Conservation (phyloP, 2,888 invertebrate species). For the Lasioglossum vierecki region DNA sequence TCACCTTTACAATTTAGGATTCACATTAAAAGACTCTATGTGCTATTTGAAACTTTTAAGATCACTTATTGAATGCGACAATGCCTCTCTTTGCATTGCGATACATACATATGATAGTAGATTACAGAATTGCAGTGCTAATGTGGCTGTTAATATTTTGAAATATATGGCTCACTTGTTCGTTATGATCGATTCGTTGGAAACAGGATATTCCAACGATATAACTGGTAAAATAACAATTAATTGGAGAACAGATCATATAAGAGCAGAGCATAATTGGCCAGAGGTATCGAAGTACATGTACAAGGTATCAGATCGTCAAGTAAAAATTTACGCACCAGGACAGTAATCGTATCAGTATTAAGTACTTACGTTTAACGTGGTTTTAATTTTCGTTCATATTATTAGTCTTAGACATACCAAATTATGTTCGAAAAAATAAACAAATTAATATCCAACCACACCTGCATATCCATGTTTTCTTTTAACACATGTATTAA, state of each 20-base stretch:
- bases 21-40: conserved; percentile 84
- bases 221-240: conserved; percentile 89
- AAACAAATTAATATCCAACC: not conserved
- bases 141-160: conserved; percentile 86
- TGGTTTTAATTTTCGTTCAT: not conserved
- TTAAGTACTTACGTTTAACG: conserved; percentile 37
- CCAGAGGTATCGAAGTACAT: conserved; percentile 84
- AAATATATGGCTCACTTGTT: conserved; percentile 88
- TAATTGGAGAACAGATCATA: conserved; percentile 79
- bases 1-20: conserved; percentile 88
- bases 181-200: conserved; percentile 88
- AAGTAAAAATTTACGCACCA: conserved; percentile 90
- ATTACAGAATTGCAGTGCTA: conserved; percentile 83
- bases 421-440: not conserved
- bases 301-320: conserved; percentile 90
- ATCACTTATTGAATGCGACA: conserved; percentile 73
- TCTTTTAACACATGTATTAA: not conserved
- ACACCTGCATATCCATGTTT: not conserved
- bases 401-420: not conserved
- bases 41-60: conserved; percentile 74
- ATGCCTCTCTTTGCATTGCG: conserved; percentile 74
- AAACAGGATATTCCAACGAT: conserved; percentile 90
- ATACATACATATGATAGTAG: conserved; percentile 83
- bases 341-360: conserved; percentile 82
- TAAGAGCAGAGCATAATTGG: conserved; percentile 76